phyloP scores from a whole-genome alignment of 2,113 vertebrate genomes.

The Aramus guarauna region DNA sequence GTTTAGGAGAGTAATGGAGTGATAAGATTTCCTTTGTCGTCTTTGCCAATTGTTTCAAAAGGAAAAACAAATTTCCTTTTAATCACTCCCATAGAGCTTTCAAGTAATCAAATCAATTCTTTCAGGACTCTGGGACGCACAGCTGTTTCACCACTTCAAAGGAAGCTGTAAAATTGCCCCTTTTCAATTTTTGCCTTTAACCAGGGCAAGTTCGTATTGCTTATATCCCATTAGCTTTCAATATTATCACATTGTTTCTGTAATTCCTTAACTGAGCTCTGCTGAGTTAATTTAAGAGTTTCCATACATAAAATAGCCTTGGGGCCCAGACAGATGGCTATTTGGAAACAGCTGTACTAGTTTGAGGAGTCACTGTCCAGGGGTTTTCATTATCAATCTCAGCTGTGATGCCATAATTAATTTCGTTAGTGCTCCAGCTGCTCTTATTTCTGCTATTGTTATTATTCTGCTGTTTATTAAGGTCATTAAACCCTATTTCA shows the following conservation, averaged over 20 bases:
- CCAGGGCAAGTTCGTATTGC: background rate
- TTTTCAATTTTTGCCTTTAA: background rate
- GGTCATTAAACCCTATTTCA: background rate
- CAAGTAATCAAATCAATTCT: background rate
- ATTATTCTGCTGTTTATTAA: background rate
- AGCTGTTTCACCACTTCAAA: background rate
- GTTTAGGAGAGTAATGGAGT: background rate
- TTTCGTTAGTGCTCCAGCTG: constrained; percentile 31
- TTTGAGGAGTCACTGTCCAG: constrained; percentile 16
- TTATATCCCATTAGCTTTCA: background rate
- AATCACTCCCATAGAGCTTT: background rate
- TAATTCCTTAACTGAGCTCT: background rate
- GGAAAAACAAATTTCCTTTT: constrained; percentile 16
- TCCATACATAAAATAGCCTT: background rate
- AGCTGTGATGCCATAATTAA: constrained; percentile 28
- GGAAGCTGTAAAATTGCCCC: background rate
- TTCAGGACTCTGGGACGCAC: background rate
- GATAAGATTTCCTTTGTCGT: background rate
- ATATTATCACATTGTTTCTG: background rate
- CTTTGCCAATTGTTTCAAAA: constrained; percentile 4
- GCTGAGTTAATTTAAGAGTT: background rate
- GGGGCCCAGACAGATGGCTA: constrained; percentile 8
- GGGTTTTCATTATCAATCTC: constrained; percentile 32
- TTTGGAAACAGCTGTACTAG: constrained; percentile 22
- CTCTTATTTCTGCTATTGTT: background rate